Conservation (phyloP, 1,140 invertebrate species). For the Eupeodes corollae region DNA sequence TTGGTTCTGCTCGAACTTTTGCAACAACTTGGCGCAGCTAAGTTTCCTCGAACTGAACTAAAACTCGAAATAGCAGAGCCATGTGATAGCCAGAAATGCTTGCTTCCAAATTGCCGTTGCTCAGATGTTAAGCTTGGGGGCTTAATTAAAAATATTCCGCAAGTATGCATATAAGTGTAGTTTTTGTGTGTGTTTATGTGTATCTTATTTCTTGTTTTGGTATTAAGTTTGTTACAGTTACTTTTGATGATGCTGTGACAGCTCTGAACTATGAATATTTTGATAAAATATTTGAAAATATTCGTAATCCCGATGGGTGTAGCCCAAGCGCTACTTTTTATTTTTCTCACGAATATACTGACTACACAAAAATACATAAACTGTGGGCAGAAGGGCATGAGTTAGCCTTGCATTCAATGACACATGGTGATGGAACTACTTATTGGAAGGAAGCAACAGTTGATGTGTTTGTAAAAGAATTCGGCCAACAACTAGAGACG, state of each 20-base stretch:
- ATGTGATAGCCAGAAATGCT: slow-evolving; percentile 26
- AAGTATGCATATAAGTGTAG: no score
- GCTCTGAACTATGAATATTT: slow-evolving; percentile 53
- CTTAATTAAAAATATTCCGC: slow-evolving; percentile 36
- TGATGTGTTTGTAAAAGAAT: slow-evolving; percentile 41
- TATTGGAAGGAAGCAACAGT: slow-evolving; percentile 41
- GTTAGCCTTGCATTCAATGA: slow-evolving; percentile 55
- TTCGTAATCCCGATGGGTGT: slow-evolving; percentile 53
- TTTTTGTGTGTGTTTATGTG: no score
- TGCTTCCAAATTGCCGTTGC: slow-evolving; percentile 42
- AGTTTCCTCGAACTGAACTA: no score
- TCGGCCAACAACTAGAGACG: slow-evolving; percentile 42
- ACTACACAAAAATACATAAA: slow-evolving; percentile 51
- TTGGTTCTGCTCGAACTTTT: no score
- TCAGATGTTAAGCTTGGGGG: slow-evolving; percentile 32
- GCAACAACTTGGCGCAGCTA: no score
- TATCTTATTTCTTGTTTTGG: no score
- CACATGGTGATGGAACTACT: slow-evolving; percentile 38
- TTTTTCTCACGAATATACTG: slow-evolving; percentile 56
- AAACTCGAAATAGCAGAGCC: slow-evolving; percentile 9
- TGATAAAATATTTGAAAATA: slow-evolving; percentile 44
- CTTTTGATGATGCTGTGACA: slow-evolving; percentile 60
- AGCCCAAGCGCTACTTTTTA: slow-evolving; percentile 51
- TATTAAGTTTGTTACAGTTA: slow-evolving; percentile 51
- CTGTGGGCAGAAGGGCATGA: slow-evolving; percentile 53